phyloP scores from a whole-genome alignment of 1,140 invertebrate species.

The Bombus affinis region DNA sequence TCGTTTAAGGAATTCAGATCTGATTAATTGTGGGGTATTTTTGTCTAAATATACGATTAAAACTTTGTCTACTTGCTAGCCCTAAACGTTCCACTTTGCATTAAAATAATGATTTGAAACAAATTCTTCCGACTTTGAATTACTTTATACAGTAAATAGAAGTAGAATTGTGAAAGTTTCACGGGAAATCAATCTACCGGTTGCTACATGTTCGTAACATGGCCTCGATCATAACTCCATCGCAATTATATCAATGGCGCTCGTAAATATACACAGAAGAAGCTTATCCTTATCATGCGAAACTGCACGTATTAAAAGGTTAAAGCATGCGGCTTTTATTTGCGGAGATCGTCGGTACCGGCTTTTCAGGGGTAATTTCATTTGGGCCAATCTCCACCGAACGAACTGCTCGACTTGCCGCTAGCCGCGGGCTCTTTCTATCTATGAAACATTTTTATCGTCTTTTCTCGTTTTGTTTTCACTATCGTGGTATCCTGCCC shows the following conservation, averaged over 20 bases:
- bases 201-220: not conserved
- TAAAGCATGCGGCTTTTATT: slow-evolving; percentile 29
- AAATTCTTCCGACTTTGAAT: not conserved
- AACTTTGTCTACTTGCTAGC: no score
- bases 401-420: slow-evolving; percentile 20
- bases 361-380: slow-evolving; percentile 53
- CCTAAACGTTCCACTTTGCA: no score
- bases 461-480: slow-evolving; percentile 55
- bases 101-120: not conserved
- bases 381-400: slow-evolving; percentile 52
- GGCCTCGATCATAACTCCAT: not conserved
- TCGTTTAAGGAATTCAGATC: no score
- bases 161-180: no score
- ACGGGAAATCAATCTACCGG: not conserved
- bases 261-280: not conserved
- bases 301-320: slow-evolving; percentile 24
- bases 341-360: not conserved
- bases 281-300: slow-evolving; percentile 17
- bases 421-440: slow-evolving; percentile 60
- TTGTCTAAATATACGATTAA: no score
- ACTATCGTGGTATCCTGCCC: slow-evolving; percentile 8
- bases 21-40: no score
- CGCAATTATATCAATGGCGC: slow-evolving; percentile 12
- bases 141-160: no score
- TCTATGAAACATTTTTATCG: slow-evolving; percentile 69